Conservation (phyloP, 2,113 vertebrate species). For the Dromas ardeola region DNA sequence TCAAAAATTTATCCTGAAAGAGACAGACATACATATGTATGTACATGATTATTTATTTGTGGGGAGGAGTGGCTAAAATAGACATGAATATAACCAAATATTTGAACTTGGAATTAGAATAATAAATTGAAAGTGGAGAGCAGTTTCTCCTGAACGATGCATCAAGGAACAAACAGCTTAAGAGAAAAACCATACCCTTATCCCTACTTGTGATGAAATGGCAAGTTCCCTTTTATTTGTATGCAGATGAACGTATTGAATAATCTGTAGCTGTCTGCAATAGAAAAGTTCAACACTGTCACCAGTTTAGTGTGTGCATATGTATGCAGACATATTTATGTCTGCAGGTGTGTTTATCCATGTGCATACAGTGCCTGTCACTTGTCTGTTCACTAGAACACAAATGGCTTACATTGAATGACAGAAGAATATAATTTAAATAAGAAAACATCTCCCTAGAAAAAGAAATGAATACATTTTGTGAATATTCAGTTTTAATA, state of each 20-base stretch:
- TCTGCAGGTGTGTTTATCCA: neutral
- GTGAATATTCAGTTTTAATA: slow-evolving; percentile 9
- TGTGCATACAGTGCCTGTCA: neutral
- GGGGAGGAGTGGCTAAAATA: neutral
- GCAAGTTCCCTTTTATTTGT: neutral
- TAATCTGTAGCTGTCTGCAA: neutral
- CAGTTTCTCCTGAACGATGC: neutral
- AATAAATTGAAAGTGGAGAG: neutral
- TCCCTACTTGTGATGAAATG: neutral
- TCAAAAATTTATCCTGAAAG: neutral
- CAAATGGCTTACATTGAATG: neutral
- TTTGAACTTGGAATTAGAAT: neutral
- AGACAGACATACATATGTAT: neutral
- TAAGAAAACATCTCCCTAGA: neutral
- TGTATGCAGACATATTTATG: neutral
- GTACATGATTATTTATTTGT: neutral
- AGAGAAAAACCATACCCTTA: neutral
- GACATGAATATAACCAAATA: neutral
- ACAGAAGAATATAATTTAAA: neutral
- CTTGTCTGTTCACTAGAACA: neutral
- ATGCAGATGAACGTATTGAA: neutral
- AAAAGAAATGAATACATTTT: neutral
- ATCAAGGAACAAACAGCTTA: neutral
- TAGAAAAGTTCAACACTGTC: neutral
- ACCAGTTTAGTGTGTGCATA: neutral